These are phyloP conservation scores for Petrophora chlorosata DNA, from an alignment of 2,888 invertebrate genomes.

Conservation along the genomic window DNA sequence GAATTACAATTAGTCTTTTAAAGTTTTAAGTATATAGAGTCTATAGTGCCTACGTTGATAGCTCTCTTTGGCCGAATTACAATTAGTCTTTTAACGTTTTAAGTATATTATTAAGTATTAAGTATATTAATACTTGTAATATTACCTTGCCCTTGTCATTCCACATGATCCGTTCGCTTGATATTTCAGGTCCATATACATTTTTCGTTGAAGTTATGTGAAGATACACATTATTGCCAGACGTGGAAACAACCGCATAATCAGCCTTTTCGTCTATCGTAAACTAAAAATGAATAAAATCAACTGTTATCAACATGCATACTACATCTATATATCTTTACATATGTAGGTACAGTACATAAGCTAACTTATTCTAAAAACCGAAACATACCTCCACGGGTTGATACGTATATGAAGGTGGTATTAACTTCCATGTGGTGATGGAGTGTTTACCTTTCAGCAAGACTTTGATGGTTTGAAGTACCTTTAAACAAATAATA, in stretches of 20 bases:
- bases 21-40: no score
- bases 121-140: no score
- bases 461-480: constrained; percentile 14
- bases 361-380: no score
- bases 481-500: constrained; percentile 18
- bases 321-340: not conserved
- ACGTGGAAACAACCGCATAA: constrained; percentile 24
- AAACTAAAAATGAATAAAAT: constrained; percentile 28
- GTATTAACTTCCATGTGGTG: constrained; percentile 2
- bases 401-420: not conserved
- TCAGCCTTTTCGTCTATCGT: constrained; percentile 31
- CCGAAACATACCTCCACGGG: constrained; percentile 17
- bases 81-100: no score
- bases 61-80: no score
- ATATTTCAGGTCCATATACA: not conserved
- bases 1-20: no score
- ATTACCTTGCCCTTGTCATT: constrained; percentile 28
- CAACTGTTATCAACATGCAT: no score
- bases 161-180: constrained; percentile 21
- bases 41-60: no score
- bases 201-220: not conserved
- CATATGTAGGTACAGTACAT: not conserved
- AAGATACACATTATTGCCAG: constrained; percentile 26
- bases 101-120: no score
- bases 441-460: constrained; percentile 16